Conservation (phyloP, 2,113 vertebrate species). For the Festucalex cinctus region DNA sequence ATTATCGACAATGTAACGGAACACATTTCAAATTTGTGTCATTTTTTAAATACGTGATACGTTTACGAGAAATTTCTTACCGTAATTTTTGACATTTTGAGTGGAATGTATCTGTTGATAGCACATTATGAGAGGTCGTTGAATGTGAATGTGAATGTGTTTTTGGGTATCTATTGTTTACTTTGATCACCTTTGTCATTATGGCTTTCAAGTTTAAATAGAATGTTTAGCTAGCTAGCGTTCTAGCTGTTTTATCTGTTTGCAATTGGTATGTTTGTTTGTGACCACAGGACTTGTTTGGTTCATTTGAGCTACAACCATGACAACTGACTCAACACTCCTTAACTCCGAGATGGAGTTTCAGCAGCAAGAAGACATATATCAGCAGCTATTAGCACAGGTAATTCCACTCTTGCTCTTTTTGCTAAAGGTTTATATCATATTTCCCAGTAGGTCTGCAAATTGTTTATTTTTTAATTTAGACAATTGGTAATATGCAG, state of each 20-base stretch:
- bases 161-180: no score
- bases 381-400: conserved; percentile 70
- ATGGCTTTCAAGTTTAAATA: no score
- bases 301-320: conserved; percentile 23
- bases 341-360: conserved; percentile 64
- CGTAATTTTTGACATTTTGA: no score
- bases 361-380: conserved; percentile 66
- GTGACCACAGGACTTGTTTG: background rate
- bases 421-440: background rate
- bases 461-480: background rate
- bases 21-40: no score
- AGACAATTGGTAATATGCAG: conserved; percentile 62
- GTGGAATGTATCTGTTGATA: no score
- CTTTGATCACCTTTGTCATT: no score
- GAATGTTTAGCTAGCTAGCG: background rate
- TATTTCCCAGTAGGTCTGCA: background rate
- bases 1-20: no score
- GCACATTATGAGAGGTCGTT: no score
- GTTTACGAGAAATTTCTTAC: no score
- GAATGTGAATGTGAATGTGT: no score
- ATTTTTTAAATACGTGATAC: no score
- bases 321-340: conserved; percentile 66
- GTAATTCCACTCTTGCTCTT: conserved; percentile 21
- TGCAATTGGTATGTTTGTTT: background rate
- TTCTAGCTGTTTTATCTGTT: background rate